Conservation (phyloP, 2,797 vertebrate genomes). For the Cryptoprocta ferox region DNA sequence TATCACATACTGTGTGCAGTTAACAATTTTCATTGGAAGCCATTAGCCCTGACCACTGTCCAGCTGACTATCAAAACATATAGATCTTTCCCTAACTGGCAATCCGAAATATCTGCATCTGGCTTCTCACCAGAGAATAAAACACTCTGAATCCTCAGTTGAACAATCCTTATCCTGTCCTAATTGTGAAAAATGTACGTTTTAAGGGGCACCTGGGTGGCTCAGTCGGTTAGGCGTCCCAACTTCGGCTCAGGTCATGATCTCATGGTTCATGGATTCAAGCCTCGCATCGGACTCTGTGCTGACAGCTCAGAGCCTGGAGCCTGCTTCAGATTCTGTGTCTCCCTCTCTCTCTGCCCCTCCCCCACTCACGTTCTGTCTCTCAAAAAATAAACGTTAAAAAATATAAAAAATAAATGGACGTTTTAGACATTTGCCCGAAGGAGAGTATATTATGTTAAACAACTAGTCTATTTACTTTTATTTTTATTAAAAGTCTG, state of each 20-base stretch:
- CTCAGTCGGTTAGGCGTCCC: no score
- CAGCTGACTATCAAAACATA: background rate
- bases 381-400: no score
- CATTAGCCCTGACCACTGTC: background rate
- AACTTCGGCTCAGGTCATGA: no score
- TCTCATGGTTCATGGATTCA: no score
- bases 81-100: background rate
- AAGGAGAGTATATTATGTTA: background rate
- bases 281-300: no score
- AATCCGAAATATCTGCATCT: background rate
- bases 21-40: background rate
- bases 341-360: no score
- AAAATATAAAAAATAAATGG: background rate
- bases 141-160: background rate
- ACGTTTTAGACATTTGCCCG: background rate
- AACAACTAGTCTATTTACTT: constrained; percentile 21
- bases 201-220: background rate
- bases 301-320: no score
- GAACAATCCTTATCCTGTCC: background rate
- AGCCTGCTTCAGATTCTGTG: no score
- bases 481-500: constrained; percentile 40
- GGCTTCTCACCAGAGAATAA: background rate
- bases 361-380: no score
- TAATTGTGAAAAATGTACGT: background rate
- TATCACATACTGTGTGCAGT: background rate